phyloP scores from a whole-genome alignment of 2,113 vertebrate genomes.

The Lontra canadensis region DNA sequence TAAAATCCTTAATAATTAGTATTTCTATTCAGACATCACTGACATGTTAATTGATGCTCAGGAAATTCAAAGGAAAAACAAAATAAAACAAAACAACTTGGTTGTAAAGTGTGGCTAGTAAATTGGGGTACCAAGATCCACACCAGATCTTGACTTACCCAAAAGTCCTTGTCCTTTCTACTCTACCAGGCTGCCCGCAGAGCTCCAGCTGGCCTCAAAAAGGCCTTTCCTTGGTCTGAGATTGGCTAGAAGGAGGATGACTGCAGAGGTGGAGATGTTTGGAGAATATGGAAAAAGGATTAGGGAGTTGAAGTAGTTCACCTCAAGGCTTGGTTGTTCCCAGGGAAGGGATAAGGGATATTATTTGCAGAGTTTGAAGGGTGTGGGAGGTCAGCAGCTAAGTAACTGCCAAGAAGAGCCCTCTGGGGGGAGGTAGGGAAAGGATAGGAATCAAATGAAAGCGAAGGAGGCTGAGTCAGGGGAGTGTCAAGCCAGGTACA shows the following conservation, averaged over 20 bases:
- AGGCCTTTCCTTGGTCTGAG: background rate
- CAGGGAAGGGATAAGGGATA: background rate
- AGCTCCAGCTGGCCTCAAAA: background rate
- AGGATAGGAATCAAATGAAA: background rate
- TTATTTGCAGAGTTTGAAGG: background rate
- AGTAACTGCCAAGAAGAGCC: background rate
- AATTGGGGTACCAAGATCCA: background rate
- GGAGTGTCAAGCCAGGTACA: background rate
- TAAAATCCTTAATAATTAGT: background rate
- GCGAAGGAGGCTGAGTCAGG: background rate
- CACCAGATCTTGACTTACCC: background rate
- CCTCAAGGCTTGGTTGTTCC: background rate
- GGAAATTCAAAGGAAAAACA: background rate
- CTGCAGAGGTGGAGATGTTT: background rate
- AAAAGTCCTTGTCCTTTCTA: background rate
- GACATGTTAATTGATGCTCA: background rate
- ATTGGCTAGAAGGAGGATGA: background rate
- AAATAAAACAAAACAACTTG: background rate
- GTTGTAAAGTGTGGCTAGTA: background rate
- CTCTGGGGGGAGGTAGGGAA: background rate
- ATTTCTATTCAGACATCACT: background rate
- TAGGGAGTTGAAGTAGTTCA: background rate
- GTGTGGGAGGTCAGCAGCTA: background rate
- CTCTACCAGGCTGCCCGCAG: background rate
- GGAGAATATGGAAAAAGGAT: background rate